Base-by-base conservation (phyloP, 2,888 invertebrate species). In the Nomada ruficornis region DNA sequence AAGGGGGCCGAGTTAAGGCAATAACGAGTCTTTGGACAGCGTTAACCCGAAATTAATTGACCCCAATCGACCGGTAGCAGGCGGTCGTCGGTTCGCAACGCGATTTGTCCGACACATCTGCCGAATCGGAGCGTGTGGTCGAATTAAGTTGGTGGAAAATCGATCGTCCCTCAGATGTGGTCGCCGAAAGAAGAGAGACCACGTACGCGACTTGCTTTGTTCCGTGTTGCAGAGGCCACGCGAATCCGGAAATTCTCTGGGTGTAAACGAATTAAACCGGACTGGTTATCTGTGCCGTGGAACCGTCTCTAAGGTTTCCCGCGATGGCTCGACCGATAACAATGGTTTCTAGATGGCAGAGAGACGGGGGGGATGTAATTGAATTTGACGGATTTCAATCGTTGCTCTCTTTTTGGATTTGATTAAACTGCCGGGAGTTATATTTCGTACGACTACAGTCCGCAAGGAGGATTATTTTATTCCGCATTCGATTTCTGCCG, bases 101-200 rank as follows among this genome's bases (percentile, higher is more conserved):
- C 80, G 80, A 85, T 85, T 85, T 83, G 79, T 77, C 75, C 77
- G 71, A 50, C 83, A 73, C 83, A 85, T 86, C 86, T 86, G 86
- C 86, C 83, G 86, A 83, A 77, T 76, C 75, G 47, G 70, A 63
- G 64, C 77, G 80, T 70, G 80, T 71, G 72, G 59, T 69, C 59
- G 77, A 63, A 72, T 77, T 80, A 83, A 86, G 77, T 69, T 67
- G 73, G 52, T 59, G 29, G 64, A 42, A 57, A 57, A 62, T 71
- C 71, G 55, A 62, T 59, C 29, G 63, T 47, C 2, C 44, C 26
- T 20, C 68, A 54, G 57, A n/a, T 59, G 57, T 26, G 54, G 57
- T 67, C 62, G 77, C 80, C 74, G 80, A 70, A 65, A 68, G 29
- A 47, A 75, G 23, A 44, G 20, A 15, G 2, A 5, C 23, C 7